Evolutionary conservation across 2,113 vertebrate genomes (phyloP), one percentile per base, ranked within the genome.

Genomic region (Gadus chalcogrammus): DNA sequence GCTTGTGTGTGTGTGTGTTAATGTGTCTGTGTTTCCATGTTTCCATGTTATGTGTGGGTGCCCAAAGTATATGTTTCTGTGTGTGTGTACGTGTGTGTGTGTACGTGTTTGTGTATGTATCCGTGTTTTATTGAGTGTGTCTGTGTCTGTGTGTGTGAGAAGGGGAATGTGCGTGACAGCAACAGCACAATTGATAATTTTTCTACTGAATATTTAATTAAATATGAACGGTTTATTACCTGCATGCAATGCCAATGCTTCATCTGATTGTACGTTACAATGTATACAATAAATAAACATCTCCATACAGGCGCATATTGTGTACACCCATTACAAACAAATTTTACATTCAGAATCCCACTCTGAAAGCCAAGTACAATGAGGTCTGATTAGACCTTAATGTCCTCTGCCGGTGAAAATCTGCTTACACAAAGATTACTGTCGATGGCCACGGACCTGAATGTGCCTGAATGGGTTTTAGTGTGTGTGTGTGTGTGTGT

Each of bases 361-460:
- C 74, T 67, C 78, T 78, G 80, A 82, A 83, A 85, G 53, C 65
- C 58, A 77, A 75, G 85, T 80, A 69, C 55, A 68, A 61, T 27
- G 42, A 22, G 31, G 75, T 71, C 74, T 76, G 81, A 81, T 82
- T 76, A 83, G 76, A 81, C 82, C 78, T 81, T 28, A 74, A 75
- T 86, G 82, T 80, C 76, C 74, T 70, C 76, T 74, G 61, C 61
- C 56, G 31, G 69, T 69, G 75, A 77, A 74, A 79, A 76, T 86
- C 68, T 81, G 78, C 85, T 85, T 82, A 38, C 75, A 65, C 59
- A 75, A 75, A 79, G 75, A 75, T 63, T 69, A 64, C 68, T 71
- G 56, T 3, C 76, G 75, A 84, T 74, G 70, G 74, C 68, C 65
- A 67, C 70, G 79, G 71, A 67, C 67, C 73, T 74, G 74, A 81